phyloP scores from a whole-genome alignment of 2,113 vertebrate genomes.

The Ameiurus melas region DNA sequence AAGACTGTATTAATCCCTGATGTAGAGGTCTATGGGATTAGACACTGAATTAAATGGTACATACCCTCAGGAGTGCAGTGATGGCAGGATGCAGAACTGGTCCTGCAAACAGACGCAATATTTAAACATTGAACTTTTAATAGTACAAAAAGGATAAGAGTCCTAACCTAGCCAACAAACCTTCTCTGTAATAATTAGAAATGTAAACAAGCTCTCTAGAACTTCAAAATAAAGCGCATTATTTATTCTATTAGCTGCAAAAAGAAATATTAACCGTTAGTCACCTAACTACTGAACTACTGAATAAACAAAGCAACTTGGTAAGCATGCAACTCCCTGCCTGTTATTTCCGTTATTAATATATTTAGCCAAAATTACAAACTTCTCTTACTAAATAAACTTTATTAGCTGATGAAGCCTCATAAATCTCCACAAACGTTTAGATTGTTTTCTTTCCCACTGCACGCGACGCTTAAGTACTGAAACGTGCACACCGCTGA shows the following conservation, averaged over 20 bases:
- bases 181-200: not conserved
- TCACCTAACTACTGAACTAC: not conserved
- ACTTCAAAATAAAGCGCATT: not conserved
- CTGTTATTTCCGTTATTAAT: not conserved
- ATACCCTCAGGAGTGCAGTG: constrained; percentile 16
- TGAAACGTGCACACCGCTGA: not conserved
- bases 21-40: not conserved
- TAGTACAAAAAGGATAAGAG: too few relatives aligned
- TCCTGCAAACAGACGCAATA: not conserved
- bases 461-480: not conserved
- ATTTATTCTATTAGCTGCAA: not conserved
- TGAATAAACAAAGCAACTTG: not conserved
- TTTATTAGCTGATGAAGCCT: not conserved
- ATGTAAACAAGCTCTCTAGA: not conserved
- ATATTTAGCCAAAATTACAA: not conserved
- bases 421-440: not conserved
- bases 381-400: not conserved
- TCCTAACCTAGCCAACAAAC: not conserved
- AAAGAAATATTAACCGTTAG: not conserved
- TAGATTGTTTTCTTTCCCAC: not conserved
- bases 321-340: not conserved
- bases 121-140: not conserved
- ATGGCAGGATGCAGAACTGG: not conserved
- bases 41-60: not conserved
- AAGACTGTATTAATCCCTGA: not conserved